Evolutionary conservation across 2,797 vertebrate genomes (phyloP).

Genomic region (Crossoptilon crossoptilon): DNA sequence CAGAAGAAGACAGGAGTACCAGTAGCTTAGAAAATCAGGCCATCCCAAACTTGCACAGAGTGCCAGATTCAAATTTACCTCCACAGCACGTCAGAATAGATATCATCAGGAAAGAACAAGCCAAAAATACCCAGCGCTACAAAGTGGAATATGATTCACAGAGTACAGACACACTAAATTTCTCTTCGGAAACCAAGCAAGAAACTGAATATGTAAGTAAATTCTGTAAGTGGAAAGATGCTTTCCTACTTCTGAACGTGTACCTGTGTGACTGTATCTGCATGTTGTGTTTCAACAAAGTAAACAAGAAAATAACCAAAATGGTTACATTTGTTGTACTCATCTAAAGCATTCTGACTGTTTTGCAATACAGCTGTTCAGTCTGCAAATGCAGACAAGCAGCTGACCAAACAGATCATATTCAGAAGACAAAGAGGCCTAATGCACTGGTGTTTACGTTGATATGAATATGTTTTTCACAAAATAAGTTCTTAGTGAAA

Average conservation of each 20-base stretch:
- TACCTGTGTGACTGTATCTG: fast-evolving
- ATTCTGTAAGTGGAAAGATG: neutral
- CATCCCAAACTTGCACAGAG: conserved; percentile 72
- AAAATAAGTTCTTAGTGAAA: fast-evolving
- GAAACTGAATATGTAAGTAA: conserved; percentile 91
- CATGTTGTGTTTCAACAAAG: neutral
- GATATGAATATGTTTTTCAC: neutral
- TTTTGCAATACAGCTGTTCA: neutral
- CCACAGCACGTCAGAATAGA: conserved; percentile 84
- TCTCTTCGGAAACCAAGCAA: conserved; percentile 90
- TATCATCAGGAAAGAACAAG: conserved; percentile 85
- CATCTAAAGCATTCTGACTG: neutral
- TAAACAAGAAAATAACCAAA: neutral
- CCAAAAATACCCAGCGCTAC: conserved; percentile 88
- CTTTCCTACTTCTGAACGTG: neutral
- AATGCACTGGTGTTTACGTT: fast-evolving
- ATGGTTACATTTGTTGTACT: neutral
- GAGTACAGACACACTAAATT: conserved; percentile 90
- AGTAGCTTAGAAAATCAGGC: conserved; percentile 78
- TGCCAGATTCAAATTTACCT: conserved; percentile 78
- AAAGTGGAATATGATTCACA: conserved; percentile 87
- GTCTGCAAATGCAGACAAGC: neutral
- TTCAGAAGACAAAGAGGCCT: neutral
- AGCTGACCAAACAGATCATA: neutral
- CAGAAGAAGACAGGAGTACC: conserved; percentile 80